A percentile compares a stretch with the other conserved stretches of the same genome.
Conservation (phyloP, 92 coral and sea anemone species). For the Parazoanthus darwini region DNA sequence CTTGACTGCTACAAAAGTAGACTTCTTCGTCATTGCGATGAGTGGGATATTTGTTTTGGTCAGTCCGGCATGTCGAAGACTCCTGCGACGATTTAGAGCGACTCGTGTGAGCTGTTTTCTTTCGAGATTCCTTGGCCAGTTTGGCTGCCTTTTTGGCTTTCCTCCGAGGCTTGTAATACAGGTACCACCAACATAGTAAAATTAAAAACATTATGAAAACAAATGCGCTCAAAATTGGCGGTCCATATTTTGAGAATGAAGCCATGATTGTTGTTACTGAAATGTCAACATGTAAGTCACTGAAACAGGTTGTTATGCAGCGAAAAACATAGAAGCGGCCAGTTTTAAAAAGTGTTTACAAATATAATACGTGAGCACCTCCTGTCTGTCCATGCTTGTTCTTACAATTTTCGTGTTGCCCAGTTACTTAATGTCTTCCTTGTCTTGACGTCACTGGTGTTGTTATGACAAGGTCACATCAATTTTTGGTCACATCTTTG, state of each 20-base stretch:
- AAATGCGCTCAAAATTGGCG: constrained; percentile 23
- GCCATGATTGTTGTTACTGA: too few species aligned
- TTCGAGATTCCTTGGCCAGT: constrained; percentile 14
- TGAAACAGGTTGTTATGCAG: too few species aligned
- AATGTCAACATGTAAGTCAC: too few species aligned
- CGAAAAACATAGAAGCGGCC: too few species aligned
- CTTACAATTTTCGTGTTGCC: too few species aligned
- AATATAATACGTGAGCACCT: too few species aligned
- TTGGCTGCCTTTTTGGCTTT: constrained; percentile 35
- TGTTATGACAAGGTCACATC: too few species aligned
- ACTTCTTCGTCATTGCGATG: not conserved
- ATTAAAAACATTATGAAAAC: constrained; percentile 18
- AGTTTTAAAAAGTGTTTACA: too few species aligned
- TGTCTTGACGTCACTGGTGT: too few species aligned
- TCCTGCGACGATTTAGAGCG: not conserved
- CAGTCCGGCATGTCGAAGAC: not conserved
- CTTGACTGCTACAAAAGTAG: not conserved
- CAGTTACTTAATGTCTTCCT: too few species aligned
- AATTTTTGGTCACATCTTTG: too few species aligned
- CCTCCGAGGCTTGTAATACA: constrained; percentile 25
- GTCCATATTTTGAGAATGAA: constrained; percentile 26
- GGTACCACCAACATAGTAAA: constrained; percentile 33
- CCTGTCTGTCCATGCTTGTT: too few species aligned
- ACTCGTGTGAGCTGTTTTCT: not conserved
- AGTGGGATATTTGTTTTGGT: not conserved